These are phyloP conservation scores for Vicugna pacos DNA, from an alignment of 2,113 vertebrate genomes.

Conservation along the genomic window DNA sequence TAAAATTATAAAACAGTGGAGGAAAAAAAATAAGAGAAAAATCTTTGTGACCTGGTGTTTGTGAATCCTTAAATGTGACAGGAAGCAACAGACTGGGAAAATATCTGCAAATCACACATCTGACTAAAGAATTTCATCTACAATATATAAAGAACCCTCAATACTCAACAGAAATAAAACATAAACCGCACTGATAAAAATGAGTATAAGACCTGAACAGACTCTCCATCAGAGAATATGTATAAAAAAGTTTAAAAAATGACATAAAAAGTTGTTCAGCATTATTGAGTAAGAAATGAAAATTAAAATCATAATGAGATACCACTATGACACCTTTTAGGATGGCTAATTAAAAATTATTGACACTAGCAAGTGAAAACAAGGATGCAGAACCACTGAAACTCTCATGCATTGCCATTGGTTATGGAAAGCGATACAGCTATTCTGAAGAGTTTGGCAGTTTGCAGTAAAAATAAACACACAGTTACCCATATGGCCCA, in stretches of 20 bases:
- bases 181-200: background rate
- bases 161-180: background rate
- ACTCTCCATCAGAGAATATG: background rate
- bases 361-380: background rate
- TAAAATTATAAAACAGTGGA: background rate
- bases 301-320: background rate
- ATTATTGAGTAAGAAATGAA: background rate
- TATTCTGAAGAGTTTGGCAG: background rate
- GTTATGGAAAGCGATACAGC: background rate
- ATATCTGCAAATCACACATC: background rate
- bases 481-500: background rate
- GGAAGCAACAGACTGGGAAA: background rate
- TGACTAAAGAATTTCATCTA: background rate
- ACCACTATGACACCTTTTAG: background rate
- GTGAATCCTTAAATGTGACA: background rate
- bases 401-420: background rate
- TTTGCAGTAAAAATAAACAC: background rate
- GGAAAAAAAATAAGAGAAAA: background rate
- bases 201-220: background rate
- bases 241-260: background rate
- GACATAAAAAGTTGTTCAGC: background rate
- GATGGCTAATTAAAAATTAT: background rate
- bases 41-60: background rate
- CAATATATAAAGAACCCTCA: background rate
- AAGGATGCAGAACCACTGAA: background rate